A percentile compares a stretch with the other conserved stretches of the same genome.
These are phyloP conservation scores for Gasteruption jaculator DNA, from an alignment of 2,888 invertebrate genomes.

Conservation along the genomic window DNA sequence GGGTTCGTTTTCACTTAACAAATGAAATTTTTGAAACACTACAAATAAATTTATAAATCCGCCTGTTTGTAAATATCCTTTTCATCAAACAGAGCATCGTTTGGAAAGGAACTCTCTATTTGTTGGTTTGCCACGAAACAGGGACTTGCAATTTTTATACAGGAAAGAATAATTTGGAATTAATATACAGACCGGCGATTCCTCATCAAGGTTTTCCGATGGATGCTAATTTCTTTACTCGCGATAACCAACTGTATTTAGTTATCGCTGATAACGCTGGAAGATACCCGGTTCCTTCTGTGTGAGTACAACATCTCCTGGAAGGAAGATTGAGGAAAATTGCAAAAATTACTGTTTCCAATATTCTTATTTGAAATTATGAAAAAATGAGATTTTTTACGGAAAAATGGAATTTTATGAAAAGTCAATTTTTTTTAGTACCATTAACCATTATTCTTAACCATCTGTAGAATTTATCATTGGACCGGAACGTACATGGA, in stretches of 20 bases:
- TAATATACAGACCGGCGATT: constrained; percentile 28
- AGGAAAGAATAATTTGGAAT: constrained; percentile 16
- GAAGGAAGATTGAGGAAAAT: not conserved
- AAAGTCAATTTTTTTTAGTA: no score
- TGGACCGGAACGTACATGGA: constrained; percentile 42
- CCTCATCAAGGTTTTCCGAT: constrained; percentile 20
- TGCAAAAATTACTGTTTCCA: not conserved
- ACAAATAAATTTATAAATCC: no score
- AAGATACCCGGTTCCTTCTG: constrained; percentile 26
- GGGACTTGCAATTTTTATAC: constrained; percentile 30
- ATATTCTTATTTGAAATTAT: no score
- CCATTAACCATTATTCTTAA: no score
- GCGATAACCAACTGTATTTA: constrained; percentile 31
- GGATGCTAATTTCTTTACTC: constrained; percentile 35
- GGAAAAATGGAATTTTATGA: no score
- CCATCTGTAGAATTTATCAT: constrained; percentile 34
- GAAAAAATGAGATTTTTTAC: no score
- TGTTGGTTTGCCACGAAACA: constrained; percentile 30
- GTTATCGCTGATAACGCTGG: constrained; percentile 30
- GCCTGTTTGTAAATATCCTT: no score
- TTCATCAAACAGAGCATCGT: constrained; percentile 24
- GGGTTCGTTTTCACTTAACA: constrained; percentile 19
- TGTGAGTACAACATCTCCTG: constrained; percentile 20
- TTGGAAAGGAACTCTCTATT: constrained; percentile 30
- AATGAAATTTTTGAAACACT: no score